Conservation (phyloP, 2,797 vertebrate genomes). For the Catamblyrhynchus diadema region DNA sequence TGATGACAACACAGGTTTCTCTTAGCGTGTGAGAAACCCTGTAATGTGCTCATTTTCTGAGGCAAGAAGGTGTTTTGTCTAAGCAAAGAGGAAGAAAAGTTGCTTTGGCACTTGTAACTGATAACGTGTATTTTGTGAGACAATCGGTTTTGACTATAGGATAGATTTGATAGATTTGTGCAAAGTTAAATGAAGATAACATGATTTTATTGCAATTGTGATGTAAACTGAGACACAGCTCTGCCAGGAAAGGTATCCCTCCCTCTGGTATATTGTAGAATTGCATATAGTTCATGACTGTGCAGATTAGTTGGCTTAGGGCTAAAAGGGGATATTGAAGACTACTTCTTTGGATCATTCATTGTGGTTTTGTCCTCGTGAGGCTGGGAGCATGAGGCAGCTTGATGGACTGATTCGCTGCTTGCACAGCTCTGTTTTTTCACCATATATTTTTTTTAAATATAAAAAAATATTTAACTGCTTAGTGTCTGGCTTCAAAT, state of each 20-base stretch:
- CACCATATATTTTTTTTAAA: no score
- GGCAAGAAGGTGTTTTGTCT: background rate
- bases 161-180: background rate
- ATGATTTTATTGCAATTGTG: background rate
- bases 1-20: background rate
- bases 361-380: background rate
- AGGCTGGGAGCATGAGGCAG: background rate
- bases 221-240: background rate
- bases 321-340: background rate
- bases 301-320: background rate
- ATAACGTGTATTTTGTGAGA: background rate
- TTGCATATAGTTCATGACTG: background rate
- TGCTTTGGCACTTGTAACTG: background rate
- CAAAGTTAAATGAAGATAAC: background rate
- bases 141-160: background rate
- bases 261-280: background rate
- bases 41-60: background rate
- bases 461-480: background rate
- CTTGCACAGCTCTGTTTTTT: background rate
- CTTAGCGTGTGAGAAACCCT: rapidly evolving
- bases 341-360: background rate
- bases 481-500: background rate
- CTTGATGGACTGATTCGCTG: background rate
- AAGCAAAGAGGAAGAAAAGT: background rate
- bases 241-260: background rate